These are phyloP conservation scores for Prunella himalayana DNA, from an alignment of 2,113 vertebrate genomes.

Conservation along the genomic window DNA sequence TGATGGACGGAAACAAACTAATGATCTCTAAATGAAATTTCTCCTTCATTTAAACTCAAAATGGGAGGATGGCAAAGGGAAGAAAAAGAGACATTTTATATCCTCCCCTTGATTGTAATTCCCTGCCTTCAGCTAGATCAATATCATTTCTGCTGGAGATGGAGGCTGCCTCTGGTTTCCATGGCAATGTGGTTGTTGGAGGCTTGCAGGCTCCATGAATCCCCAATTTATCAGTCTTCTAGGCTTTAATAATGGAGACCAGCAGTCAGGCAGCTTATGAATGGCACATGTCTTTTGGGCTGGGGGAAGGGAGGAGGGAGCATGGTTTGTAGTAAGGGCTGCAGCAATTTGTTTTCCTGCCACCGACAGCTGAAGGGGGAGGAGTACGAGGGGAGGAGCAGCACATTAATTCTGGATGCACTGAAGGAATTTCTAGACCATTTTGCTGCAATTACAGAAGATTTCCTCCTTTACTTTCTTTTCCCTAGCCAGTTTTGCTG, in stretches of 20 bases:
- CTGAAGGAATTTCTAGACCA: constrained; percentile 42
- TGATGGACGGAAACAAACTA: constrained; percentile 29
- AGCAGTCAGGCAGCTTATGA: constrained; percentile 65
- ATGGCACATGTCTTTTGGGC: constrained; percentile 61
- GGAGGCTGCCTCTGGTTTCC: constrained; percentile 72
- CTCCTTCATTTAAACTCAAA: constrained; percentile 20
- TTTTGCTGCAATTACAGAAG: background rate
- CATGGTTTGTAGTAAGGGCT: constrained; percentile 6
- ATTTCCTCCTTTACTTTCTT: background rate
- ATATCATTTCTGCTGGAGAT: constrained; percentile 61
- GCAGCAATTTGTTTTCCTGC: constrained; percentile 59
- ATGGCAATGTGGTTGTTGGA: constrained; percentile 72
- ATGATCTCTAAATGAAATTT: constrained; percentile 44
- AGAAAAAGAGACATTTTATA: constrained; percentile 33
- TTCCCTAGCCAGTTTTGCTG: background rate
- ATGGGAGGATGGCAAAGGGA: background rate
- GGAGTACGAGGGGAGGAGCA: background rate
- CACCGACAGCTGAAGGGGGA: background rate
- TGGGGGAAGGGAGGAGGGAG: constrained; percentile 14
- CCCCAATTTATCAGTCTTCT: constrained; percentile 72
- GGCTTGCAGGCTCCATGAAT: constrained; percentile 65
- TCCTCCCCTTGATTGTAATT: constrained; percentile 31
- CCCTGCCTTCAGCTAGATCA: constrained; percentile 62
- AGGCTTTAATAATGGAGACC: constrained; percentile 69
- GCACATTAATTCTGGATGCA: constrained; percentile 8